phyloP scores from a whole-genome alignment of 2,888 invertebrate genomes.

The Vannuccia rotundouncinata region DNA sequence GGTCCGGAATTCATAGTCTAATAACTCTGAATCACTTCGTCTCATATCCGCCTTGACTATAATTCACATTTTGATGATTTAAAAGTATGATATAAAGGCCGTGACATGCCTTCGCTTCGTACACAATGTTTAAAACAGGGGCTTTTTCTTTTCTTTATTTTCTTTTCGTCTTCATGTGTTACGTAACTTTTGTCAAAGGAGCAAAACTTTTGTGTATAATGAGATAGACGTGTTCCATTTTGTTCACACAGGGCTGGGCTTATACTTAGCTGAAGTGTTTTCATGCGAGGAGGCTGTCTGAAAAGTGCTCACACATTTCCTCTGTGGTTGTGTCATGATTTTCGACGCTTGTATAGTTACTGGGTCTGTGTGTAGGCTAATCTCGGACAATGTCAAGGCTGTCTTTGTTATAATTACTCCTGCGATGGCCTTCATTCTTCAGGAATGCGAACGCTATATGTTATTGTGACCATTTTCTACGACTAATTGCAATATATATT shows the following conservation, averaged over 20 bases:
- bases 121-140: too few relatives aligned
- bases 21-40: too few relatives aligned
- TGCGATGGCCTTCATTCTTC: too few relatives aligned
- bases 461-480: too few relatives aligned
- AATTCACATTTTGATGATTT: background rate
- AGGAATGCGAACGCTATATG: too few relatives aligned
- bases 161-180: background rate
- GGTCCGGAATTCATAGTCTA: background rate
- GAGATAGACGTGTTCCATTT: slow-evolving; percentile 1
- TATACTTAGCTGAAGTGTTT: background rate
- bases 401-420: too few relatives aligned
- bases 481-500: too few relatives aligned
- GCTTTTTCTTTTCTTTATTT: background rate
- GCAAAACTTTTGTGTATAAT: background rate
- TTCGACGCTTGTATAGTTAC: too few relatives aligned
- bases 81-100: too few relatives aligned
- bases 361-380: too few relatives aligned
- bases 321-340: background rate
- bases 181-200: background rate
- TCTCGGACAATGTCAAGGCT: background rate
- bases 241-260: background rate
- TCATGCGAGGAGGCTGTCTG: background rate
- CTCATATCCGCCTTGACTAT: background rate
- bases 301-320: background rate
- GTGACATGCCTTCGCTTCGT: too few relatives aligned